These are phyloP conservation scores for Portevinia maculata DNA, from an alignment of 2,888 invertebrate genomes.

Conservation along the genomic window DNA sequence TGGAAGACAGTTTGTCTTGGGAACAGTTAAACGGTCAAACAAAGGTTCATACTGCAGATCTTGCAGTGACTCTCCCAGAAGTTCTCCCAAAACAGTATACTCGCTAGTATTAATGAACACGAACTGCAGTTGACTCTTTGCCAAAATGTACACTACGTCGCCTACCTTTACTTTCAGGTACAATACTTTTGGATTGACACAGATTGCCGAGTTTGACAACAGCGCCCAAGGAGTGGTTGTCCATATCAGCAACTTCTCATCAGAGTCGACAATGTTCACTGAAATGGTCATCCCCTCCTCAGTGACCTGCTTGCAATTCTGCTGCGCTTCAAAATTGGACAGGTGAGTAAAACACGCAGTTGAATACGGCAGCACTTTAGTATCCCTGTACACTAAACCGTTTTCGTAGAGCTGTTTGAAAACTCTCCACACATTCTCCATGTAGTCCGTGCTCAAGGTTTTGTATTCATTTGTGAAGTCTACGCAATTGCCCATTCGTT, in stretches of 20 bases:
- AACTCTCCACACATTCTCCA: slow-evolving; percentile 99
- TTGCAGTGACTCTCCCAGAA: slow-evolving; percentile 89
- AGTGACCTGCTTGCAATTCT: slow-evolving; percentile 97
- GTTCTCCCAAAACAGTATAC: slow-evolving; percentile 89
- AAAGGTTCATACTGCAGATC: slow-evolving; percentile 92
- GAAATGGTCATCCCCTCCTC: slow-evolving; percentile 95
- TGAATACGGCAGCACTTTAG: slow-evolving; percentile 98
- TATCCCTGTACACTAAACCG: slow-evolving; percentile 96
- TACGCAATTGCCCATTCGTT: slow-evolving; percentile 97
- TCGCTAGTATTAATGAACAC: slow-evolving; percentile 90
- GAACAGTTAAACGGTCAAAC: slow-evolving; percentile 84
- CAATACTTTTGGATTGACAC: slow-evolving; percentile 92
- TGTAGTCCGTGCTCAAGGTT: slow-evolving; percentile 96
- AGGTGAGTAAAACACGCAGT: slow-evolving; percentile 97
- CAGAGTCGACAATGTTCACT: slow-evolving; percentile 88
- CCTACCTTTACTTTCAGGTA: slow-evolving; percentile 91
- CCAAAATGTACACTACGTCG: slow-evolving; percentile 83
- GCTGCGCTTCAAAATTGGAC: slow-evolving; percentile 98
- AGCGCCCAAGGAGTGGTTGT: slow-evolving; percentile 99
- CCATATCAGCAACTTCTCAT: slow-evolving; percentile 84
- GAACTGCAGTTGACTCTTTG: slow-evolving; percentile 89
- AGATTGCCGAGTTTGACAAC: slow-evolving; percentile 95
- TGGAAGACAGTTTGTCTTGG: slow-evolving; percentile 86
- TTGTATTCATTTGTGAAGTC: slow-evolving; percentile 99
- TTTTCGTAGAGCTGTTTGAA: slow-evolving; percentile 96